Conservation (phyloP, 1,140 invertebrate genomes). For the Cecropterus lyciades region DNA sequence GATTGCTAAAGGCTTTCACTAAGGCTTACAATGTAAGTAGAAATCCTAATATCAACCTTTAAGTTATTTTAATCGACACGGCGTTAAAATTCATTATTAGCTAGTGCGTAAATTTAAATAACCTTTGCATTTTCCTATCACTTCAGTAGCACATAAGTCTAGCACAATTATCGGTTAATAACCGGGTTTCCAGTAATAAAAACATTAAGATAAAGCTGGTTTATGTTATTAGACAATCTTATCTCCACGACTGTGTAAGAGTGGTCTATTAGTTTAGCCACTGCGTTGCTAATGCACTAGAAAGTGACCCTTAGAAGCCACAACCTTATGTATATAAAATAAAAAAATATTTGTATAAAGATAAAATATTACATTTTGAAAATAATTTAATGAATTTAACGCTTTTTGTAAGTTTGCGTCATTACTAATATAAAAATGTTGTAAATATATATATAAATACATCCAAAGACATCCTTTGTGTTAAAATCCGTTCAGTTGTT, state of each 20-base stretch:
- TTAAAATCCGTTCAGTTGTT: too few species aligned
- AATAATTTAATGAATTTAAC: too few species aligned
- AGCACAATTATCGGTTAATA: conserved; percentile 33
- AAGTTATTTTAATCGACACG: neutral
- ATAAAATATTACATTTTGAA: too few species aligned
- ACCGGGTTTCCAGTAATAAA: conserved; percentile 35
- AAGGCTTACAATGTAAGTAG: neutral
- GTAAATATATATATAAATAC: too few species aligned
- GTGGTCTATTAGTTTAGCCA: conserved; percentile 29
- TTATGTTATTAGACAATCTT: conserved; percentile 37
- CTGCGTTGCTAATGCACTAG: conserved; percentile 32
- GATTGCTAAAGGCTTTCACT: too few species aligned
- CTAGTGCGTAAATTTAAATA: conserved; percentile 11
- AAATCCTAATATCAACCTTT: neutral
- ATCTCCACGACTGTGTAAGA: conserved; percentile 28
- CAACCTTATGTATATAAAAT: neutral
- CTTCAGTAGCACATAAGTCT: conserved; percentile 29
- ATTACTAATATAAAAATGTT: too few species aligned
- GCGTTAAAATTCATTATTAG: neutral
- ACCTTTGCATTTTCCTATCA: conserved; percentile 28
- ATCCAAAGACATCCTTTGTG: too few species aligned
- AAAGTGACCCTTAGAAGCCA: conserved; percentile 25
- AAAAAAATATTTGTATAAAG: too few species aligned
- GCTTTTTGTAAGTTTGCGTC: too few species aligned
- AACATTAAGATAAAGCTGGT: conserved; percentile 34